Evolutionary conservation across 2,113 vertebrate genomes (phyloP), one percentile per base, ranked within the genome.

Genomic region (Myrmecophaga tridactyla): DNA sequence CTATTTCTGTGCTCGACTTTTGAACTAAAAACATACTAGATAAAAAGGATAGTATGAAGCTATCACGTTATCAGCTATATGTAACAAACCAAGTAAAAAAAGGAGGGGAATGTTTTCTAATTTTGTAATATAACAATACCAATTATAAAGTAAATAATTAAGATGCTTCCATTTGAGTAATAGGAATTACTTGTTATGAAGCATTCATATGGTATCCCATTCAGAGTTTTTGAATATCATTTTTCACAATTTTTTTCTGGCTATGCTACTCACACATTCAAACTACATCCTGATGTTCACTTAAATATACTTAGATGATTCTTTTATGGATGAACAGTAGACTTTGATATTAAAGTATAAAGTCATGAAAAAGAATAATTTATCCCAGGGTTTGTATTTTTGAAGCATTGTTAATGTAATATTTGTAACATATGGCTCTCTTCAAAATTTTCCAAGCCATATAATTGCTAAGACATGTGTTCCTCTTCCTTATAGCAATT

Each of bases 71-170:
- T 77, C 70, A 83, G 80, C 51, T 81, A 41, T 48, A 39, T 76
- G 15, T 56, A 82, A 43, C n/a, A 93, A 34, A 86, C 60, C 34
- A 97, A 92, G n/a, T n/a, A 86, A 97, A 60, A 93, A 67, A 95
- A 86, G 69, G 46, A 27, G 21, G 11, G 10, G 13, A 90, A 73
- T 29, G 53, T 70, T 96, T 86, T 75, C 7, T 31, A 31, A 21
- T 67, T 77, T 88, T 76, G 76, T 31, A 86, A 4, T 8, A 7
- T 18, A 94, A 25, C 4, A n/a, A 36, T 80, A 2, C 39, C 87
- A 75, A 88, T 91, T 82, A 73, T 69, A 89, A 84, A 94, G 31
- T 70, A 43, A 83, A 21, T 43, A 95, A 46, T 11, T 77, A 77
- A 94, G 89, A 85, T 85, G 4, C 11, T 96, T 86, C 14, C 27